A percentile compares a stretch with the other conserved stretches of the same genome.
Evolutionary conservation across 2,113 vertebrate species (phyloP).

Genomic region (Myrmophylax atrothorax): DNA sequence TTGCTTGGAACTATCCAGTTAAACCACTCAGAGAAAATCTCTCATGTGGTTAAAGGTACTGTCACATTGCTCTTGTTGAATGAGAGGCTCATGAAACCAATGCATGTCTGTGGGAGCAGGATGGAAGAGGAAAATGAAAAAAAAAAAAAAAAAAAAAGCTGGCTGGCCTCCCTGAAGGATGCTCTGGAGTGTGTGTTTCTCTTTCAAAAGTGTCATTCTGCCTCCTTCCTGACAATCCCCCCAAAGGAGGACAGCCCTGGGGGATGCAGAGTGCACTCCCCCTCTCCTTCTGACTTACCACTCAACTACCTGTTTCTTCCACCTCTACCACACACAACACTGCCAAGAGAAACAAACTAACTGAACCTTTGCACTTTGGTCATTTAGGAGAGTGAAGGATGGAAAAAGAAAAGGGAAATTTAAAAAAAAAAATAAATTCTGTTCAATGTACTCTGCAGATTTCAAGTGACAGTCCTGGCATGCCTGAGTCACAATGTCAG

Average conservation of each 20-base stretch:
- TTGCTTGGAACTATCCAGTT: background rate
- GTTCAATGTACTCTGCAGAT: background rate
- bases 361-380: background rate
- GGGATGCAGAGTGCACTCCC: background rate
- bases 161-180: fast-evolving
- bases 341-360: background rate
- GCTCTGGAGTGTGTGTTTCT: background rate
- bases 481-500: background rate
- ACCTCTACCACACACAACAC: fast-evolving
- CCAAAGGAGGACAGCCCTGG: background rate
- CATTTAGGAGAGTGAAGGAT: background rate
- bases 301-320: background rate
- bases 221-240: background rate
- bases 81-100: background rate
- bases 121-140: background rate
- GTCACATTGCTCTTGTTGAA: background rate
- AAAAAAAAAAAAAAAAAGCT: background rate
- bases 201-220: background rate
- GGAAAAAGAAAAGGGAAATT: background rate
- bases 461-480: background rate
- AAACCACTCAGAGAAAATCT: background rate
- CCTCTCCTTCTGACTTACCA: fast-evolving
- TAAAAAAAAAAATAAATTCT: background rate
- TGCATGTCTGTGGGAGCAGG: background rate
- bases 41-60: background rate